Conservation (phyloP, 2,113 vertebrate species). For the Sylvia atricapilla region DNA sequence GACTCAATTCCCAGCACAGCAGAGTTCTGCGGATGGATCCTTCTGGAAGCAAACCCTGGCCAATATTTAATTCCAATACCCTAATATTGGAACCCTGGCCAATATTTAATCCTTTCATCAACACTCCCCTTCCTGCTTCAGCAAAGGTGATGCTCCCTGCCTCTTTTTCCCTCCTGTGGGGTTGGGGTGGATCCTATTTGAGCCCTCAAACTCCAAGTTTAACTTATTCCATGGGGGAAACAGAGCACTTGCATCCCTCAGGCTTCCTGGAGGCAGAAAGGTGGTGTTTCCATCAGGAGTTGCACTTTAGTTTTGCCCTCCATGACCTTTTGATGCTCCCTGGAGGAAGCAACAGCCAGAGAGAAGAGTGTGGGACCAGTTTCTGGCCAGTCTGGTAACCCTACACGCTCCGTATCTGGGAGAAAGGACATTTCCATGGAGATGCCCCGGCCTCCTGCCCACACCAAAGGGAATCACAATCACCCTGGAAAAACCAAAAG, state of each 20-base stretch:
- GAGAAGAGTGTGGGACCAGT: neutral
- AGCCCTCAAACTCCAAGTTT: neutral
- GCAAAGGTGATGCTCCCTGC: neutral
- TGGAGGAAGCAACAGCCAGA: accelerated
- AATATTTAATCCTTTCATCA: neutral
- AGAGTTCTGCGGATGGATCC: neutral
- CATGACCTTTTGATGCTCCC: neutral
- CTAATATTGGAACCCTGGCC: neutral
- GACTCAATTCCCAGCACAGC: neutral
- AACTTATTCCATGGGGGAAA: neutral
- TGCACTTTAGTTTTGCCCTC: neutral
- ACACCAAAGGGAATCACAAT: neutral
- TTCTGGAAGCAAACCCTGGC: neutral
- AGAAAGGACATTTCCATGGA: neutral
- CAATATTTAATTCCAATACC: too few relatives aligned
- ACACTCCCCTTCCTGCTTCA: neutral
- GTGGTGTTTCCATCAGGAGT: neutral
- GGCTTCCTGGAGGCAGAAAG: neutral
- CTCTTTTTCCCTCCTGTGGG: neutral
- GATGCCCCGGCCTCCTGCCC: neutral
- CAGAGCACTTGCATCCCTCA: accelerated
- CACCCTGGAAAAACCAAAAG: neutral
- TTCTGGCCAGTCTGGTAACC: neutral
- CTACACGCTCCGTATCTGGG: accelerated
- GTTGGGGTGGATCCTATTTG: neutral